These are phyloP conservation scores for Sebastes trivittatus DNA, from an alignment of 2,797 vertebrate species.

Conservation along the genomic window DNA sequence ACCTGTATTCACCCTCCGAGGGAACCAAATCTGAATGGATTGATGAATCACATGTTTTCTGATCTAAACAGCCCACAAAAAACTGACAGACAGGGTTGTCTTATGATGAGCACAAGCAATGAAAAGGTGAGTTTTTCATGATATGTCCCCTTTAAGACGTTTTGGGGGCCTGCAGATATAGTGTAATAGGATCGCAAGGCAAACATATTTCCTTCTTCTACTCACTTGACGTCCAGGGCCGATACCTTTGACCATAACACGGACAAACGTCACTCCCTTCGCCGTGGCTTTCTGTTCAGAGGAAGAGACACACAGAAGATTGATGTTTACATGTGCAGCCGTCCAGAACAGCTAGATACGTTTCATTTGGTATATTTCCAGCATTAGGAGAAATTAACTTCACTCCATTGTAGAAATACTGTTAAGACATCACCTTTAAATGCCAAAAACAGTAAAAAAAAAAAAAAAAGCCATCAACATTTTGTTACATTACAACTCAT, in stretches of 20 bases:
- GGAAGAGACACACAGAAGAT: neutral
- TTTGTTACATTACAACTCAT: neutral
- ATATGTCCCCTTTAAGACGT: neutral
- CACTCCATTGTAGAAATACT: too few species aligned
- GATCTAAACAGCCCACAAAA: too few species aligned
- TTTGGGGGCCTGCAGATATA: neutral
- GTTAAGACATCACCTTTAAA: neutral
- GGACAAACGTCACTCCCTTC: constrained; percentile 88
- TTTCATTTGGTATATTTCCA: neutral
- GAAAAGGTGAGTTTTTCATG: neutral
- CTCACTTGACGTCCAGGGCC: constrained; percentile 93
- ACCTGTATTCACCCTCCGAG: too few species aligned
- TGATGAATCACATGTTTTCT: too few species aligned
- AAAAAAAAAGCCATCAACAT: neutral
- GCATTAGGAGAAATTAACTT: neutral
- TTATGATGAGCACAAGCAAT: neutral
- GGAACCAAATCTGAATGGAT: too few species aligned
- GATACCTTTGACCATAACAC: constrained; percentile 92
- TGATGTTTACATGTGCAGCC: neutral
- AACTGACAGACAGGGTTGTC: too few species aligned
- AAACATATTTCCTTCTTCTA: neutral
- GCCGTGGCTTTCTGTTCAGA: constrained; percentile 86
- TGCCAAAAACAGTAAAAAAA: neutral
- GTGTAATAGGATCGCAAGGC: neutral
- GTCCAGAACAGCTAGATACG: neutral